Evolutionary conservation across 2,797 vertebrate genomes (phyloP).

Genomic region (Graptemys geographica): DNA sequence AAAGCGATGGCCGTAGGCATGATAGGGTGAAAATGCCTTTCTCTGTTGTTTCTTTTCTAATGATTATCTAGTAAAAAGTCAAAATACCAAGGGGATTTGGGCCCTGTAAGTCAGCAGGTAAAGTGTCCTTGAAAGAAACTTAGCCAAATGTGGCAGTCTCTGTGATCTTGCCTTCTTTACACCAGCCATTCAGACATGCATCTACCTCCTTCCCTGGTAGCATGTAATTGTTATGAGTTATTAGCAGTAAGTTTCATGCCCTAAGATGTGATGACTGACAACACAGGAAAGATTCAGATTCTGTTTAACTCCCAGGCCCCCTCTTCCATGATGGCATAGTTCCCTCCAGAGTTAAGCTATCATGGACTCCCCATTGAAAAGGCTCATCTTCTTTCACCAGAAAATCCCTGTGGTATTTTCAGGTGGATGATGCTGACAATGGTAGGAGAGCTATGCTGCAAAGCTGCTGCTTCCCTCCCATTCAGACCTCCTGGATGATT

Average conservation of each 20-base stretch:
- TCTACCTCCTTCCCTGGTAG: background rate
- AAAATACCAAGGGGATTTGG: background rate
- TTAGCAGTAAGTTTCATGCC: background rate
- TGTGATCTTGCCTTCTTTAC: background rate
- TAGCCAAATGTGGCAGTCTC: background rate
- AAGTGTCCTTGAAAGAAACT: background rate
- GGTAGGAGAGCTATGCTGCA: background rate
- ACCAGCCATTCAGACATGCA: constrained; percentile 5
- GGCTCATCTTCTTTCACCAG: background rate
- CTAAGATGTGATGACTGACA: background rate
- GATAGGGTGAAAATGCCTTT: background rate
- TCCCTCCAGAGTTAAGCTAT: background rate
- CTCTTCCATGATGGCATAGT: background rate
- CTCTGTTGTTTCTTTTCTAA: constrained; percentile 1
- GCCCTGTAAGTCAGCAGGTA: background rate
- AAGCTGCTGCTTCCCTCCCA: constrained; percentile 1
- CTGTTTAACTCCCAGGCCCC: background rate
- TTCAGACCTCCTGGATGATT: constrained; percentile 6
- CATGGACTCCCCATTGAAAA: background rate
- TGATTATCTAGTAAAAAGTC: background rate
- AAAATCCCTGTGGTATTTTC: background rate
- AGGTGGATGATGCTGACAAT: constrained; percentile 30
- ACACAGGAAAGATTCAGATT: background rate
- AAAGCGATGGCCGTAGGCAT: background rate
- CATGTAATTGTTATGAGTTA: constrained; percentile 6